Base-by-base conservation (phyloP, 1,140 invertebrate genomes). In the Dendroctonus valens region DNA sequence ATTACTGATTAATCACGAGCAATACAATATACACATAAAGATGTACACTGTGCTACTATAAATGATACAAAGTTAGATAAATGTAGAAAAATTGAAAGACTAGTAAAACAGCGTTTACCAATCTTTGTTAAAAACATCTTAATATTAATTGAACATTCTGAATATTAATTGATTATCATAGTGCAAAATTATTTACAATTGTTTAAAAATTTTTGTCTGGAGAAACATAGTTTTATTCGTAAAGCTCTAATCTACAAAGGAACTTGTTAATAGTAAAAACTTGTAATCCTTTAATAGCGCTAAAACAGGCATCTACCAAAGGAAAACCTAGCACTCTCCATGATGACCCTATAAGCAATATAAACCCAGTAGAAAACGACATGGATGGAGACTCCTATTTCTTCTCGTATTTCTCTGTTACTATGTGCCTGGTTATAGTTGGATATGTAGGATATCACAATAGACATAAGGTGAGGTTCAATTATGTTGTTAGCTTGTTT, bases 381-480 rank as follows among this genome's bases (percentile, higher is more conserved):
- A 49, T 69, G 50, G 62, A 70, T 57, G 78, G 81, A 40, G 82
- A 84, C 60, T 83, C 84, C 0, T 83, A 87, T 69, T 86, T 87
- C 75, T 86, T 87, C 75, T 81, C 82, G 9, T 89, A 88, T 73
- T 86, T 89, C 70, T 80, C 85, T 62, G 77, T 86, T 9, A 74
- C 85, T 49, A 82, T 84, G 59, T 73, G 88, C 8, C 68, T 85
- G 5, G 84, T 81, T 69, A 81, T 89, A 50, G 76, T 81, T 55
- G 81, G 82, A 6, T 89, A 88, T 75, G 75, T 88, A 41, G 79
- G 82, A 69, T 88, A 87, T 76, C 85, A 88, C 70, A 88, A 88
- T 69, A 88, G 87, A 73, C 85, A 88, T 76, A 88, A 87, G 81
- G 87, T 87, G 75, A 72, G 50, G 2, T 11, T 50, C n/a, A 44